A percentile compares a stretch with the other conserved stretches of the same genome.
Conservation (phyloP, 2,888 invertebrate species). For the Drosophila anomalata region DNA sequence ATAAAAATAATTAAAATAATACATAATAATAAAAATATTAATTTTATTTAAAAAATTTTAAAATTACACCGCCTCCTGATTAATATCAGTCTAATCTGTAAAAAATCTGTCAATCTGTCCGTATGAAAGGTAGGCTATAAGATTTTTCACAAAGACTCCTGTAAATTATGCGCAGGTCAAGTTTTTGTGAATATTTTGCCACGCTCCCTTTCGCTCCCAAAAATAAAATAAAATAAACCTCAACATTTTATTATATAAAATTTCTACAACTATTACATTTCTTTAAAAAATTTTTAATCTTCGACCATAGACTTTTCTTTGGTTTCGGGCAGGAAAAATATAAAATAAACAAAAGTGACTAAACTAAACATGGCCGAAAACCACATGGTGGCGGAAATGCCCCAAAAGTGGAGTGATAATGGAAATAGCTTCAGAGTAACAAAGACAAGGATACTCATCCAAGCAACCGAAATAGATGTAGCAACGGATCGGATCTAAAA, state of each 20-base stretch:
- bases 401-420: constrained; percentile 61
- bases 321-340: constrained; percentile 78
- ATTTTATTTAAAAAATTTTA: no score
- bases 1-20: no score
- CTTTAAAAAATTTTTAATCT: constrained; percentile 45
- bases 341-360: constrained; percentile 71
- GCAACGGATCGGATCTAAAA: constrained; percentile 77
- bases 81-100: no score
- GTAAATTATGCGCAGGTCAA: no score
- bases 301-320: constrained; percentile 77
- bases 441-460: constrained; percentile 72
- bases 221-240: no score
- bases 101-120: no score
- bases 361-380: constrained; percentile 69
- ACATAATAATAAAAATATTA: no score
- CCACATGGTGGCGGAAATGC: constrained; percentile 79
- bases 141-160: no score
- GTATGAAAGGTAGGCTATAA: no score
- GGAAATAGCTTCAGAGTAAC: constrained; percentile 77
- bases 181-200: no score
- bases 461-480: constrained; percentile 65
- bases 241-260: background rate
- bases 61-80: no score
- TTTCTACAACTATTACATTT: background rate
- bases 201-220: no score